Conservation (phyloP, 2,888 invertebrate genomes). For the Epinotia brunnichana region DNA sequence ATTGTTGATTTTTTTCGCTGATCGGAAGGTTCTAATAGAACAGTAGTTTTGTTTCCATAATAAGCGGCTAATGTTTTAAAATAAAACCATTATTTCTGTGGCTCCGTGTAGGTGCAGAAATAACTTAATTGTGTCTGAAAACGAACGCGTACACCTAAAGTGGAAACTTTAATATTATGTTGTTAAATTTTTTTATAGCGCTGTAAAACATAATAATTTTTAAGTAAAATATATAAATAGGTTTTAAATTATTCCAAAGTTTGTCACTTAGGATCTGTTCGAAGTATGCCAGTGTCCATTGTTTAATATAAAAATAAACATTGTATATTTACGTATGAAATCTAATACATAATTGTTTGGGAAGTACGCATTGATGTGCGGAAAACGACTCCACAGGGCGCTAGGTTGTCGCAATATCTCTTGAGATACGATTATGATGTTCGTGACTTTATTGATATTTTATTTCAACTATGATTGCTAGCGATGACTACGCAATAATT, state of each 20-base stretch:
- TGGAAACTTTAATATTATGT: background rate
- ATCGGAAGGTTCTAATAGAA: background rate
- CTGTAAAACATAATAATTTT: too few species aligned
- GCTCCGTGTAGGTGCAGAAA: background rate
- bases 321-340: background rate
- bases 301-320: too few species aligned
- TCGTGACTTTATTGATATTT: background rate
- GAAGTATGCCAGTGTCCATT: too few species aligned
- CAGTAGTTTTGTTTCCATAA: slow-evolving; percentile 18
- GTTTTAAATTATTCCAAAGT: background rate
- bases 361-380: slow-evolving; percentile 15
- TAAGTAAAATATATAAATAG: too few species aligned
- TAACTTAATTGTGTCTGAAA: background rate
- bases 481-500: slow-evolving; percentile 15
- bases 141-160: background rate
- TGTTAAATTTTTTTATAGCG: too few species aligned
- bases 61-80: slow-evolving; percentile 15
- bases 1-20: background rate
- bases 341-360: background rate
- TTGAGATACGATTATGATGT: slow-evolving; percentile 11
- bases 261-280: too few species aligned
- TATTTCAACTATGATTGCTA: background rate
- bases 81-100: background rate
- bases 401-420: slow-evolving; percentile 4
- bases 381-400: slow-evolving; percentile 10